Percentiles rank a stretch among this genome's conserved stretches.
These are phyloP conservation scores for Clarias magur DNA, from an alignment of 2,113 vertebrate genomes.

Conservation along the genomic window DNA sequence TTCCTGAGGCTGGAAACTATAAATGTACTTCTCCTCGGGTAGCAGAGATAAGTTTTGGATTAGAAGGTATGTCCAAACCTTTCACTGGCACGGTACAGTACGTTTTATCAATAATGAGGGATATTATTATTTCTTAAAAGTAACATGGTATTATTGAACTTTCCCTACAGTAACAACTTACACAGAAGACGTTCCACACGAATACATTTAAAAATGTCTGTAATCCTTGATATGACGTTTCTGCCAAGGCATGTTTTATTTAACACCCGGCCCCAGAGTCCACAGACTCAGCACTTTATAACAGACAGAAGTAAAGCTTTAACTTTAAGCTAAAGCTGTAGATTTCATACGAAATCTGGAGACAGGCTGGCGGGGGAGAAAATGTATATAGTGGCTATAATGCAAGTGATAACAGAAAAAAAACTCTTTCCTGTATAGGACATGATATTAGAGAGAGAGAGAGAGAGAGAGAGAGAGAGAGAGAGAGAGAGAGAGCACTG, in stretches of 20 bases:
- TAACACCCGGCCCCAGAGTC: background rate
- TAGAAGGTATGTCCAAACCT: too few species aligned
- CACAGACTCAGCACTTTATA: background rate
- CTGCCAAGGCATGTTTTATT: constrained; percentile 6
- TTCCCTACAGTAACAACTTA: background rate
- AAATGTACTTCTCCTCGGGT: too few species aligned
- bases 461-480: too few species aligned
- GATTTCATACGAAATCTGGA: background rate
- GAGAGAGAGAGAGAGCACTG: too few species aligned
- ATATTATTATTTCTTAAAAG: background rate
- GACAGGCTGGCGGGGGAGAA: background rate
- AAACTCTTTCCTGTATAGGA: background rate
- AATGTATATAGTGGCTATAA: background rate
- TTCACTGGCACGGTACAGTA: background rate
- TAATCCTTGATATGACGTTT: background rate
- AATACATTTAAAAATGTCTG: background rate
- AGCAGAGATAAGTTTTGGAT: too few species aligned
- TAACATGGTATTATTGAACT: background rate
- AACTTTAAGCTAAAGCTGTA: background rate
- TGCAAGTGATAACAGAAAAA: background rate
- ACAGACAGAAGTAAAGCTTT: background rate
- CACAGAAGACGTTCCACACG: background rate
- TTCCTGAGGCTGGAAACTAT: too few species aligned
- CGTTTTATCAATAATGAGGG: background rate
- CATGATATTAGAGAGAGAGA: background rate